Conservation (phyloP, 1,140 invertebrate genomes). For the Drosophila tani region DNA sequence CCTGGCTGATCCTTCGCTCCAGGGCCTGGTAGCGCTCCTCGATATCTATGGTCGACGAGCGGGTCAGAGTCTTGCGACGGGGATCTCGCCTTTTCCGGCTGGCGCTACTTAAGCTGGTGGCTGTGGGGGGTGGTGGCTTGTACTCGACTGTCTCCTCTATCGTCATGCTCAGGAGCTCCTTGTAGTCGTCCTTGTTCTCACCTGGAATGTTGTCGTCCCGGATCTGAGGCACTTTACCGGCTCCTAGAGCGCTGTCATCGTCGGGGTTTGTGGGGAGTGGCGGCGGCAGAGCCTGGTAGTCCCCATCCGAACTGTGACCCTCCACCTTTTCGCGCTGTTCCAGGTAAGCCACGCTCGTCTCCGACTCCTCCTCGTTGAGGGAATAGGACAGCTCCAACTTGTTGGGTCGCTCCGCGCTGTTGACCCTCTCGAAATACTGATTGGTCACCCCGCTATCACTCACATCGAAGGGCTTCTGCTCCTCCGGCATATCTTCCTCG, state of each 20-base stretch:
- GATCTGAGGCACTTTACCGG: conserved; percentile 37
- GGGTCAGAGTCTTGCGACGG: conserved; percentile 65
- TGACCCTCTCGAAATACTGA: conserved; percentile 84
- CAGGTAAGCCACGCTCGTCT: conserved; percentile 18
- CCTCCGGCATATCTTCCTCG: background rate
- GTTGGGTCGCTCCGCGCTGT: conserved; percentile 74
- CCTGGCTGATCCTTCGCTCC: conserved; percentile 65
- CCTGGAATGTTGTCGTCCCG: conserved; percentile 72
- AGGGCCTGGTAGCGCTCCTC: conserved; percentile 76
- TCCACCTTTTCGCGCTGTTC: conserved; percentile 42
- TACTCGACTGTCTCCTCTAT: conserved; percentile 38
- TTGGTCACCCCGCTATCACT: conserved; percentile 81
- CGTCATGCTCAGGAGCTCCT: conserved; percentile 71
- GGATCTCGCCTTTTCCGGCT: conserved; percentile 71
- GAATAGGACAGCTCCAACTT: conserved; percentile 73
- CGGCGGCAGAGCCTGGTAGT: conserved; percentile 4
- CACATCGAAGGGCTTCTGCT: conserved; percentile 53
- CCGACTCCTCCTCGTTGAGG: conserved; percentile 70
- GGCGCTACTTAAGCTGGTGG: conserved; percentile 30
- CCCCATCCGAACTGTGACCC: conserved; percentile 33
- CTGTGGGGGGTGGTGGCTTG: conserved; percentile 14
- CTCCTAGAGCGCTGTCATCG: background rate
- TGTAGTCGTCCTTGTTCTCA: conserved; percentile 75
- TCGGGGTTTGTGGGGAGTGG: background rate
- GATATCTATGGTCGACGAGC: conserved; percentile 78